Conservation (phyloP, 1,140 invertebrate species). For the Nasonia longicornis region DNA sequence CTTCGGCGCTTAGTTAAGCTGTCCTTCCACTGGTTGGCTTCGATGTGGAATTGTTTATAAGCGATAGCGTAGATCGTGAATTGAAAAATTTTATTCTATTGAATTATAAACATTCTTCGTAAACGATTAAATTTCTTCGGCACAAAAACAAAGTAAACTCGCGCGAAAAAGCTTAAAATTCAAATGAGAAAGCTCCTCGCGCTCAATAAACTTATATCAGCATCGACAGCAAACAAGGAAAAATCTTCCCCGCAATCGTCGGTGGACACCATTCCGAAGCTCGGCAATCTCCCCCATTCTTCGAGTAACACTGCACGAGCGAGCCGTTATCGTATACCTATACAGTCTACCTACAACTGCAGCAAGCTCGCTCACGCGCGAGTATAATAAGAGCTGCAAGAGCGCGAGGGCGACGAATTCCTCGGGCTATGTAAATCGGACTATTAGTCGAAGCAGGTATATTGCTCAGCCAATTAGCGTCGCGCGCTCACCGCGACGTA, state of each 20-base stretch:
- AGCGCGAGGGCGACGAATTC: conserved; percentile 57
- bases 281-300: not conserved
- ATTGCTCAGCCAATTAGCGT: conserved; percentile 62
- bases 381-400: conserved; percentile 8
- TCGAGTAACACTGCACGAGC: not conserved
- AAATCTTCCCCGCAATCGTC: not conserved
- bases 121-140: not conserved
- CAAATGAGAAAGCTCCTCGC: no score
- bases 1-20: not conserved
- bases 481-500: conserved; percentile 5
- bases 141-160: no score
- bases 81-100: no score
- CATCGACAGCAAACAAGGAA: not conserved
- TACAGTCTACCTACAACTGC: not conserved
- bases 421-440: conserved; percentile 59
- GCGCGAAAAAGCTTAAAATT: not conserved
- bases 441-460: conserved; percentile 58
- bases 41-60: not conserved
- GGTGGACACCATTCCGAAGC: not conserved
- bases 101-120: not conserved
- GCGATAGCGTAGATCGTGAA: no score
- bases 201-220: not conserved
- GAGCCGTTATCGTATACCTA: not conserved
- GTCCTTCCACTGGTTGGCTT: not conserved
- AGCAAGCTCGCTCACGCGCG: not conserved